phyloP scores from a whole-genome alignment of 2,113 vertebrate species.

The Hymenochirus boettgeri region DNA sequence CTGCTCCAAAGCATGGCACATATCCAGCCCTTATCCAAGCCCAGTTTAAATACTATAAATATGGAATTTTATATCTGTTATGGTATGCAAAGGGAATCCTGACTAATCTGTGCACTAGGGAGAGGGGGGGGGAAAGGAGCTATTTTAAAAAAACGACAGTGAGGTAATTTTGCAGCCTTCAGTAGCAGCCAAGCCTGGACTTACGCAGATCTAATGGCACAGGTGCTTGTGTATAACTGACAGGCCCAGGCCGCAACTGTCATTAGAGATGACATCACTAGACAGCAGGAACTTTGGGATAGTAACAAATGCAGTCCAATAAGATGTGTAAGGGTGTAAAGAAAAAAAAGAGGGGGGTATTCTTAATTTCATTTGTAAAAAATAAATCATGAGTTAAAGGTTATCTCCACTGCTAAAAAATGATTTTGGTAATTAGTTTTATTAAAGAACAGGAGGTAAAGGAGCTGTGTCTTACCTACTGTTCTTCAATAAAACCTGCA shows the following conservation, averaged over 20 bases:
- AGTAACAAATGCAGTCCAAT: not conserved
- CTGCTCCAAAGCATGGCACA: not conserved
- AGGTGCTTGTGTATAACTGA: slow-evolving; percentile 25
- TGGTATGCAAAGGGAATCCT: slow-evolving; percentile 26
- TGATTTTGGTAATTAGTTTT: too few species aligned
- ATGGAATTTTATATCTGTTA: not conserved
- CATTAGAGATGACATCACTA: slow-evolving; percentile 36
- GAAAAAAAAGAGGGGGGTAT: too few species aligned
- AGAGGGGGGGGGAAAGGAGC: slow-evolving; percentile 23
- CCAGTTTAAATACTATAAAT: slow-evolving; percentile 19
- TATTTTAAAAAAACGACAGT: slow-evolving; percentile 20
- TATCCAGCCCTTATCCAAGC: not conserved
- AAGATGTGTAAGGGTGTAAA: too few species aligned
- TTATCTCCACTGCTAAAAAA: too few species aligned
- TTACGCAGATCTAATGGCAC: slow-evolving; percentile 35
- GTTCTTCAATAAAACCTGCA: too few species aligned
- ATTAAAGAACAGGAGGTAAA: too few species aligned
- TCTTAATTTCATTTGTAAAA: too few species aligned
- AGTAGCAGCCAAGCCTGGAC: slow-evolving; percentile 35
- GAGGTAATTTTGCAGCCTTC: slow-evolving; percentile 28
- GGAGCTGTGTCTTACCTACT: too few species aligned
- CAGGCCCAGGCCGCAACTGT: slow-evolving; percentile 33
- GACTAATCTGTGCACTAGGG: slow-evolving; percentile 7
- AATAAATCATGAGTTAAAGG: too few species aligned
- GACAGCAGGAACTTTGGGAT: slow-evolving; percentile 7